These are phyloP conservation scores for Drosophila suboccidentalis DNA, from an alignment of 2,888 invertebrate species.

Conservation along the genomic window DNA sequence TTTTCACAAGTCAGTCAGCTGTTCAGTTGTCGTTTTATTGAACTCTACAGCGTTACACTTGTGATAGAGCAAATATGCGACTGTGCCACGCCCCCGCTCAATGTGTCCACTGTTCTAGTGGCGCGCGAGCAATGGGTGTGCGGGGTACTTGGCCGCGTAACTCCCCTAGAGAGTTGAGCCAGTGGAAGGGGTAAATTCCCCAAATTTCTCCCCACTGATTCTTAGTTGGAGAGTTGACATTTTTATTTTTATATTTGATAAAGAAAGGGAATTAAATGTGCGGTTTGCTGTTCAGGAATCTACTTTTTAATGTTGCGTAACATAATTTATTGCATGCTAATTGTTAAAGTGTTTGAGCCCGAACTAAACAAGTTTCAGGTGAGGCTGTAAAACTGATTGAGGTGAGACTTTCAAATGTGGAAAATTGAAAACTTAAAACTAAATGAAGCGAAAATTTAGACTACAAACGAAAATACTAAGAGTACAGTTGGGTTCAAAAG, in stretches of 20 bases:
- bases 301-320: conserved; percentile 60
- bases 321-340: conserved; percentile 44
- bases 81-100: conserved; percentile 60
- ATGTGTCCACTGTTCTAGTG: conserved; percentile 82
- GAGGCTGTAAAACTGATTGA: conserved; percentile 9
- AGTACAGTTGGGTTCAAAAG: conserved; percentile 48
- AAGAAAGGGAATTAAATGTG: conserved; percentile 23
- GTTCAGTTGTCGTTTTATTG: conserved; percentile 66
- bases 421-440: background rate
- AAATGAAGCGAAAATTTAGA: background rate
- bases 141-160: conserved; percentile 61
- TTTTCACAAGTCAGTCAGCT: conserved; percentile 83
- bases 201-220: conserved; percentile 45
- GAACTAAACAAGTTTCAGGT: conserved; percentile 46
- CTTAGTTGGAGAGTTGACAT: conserved; percentile 83
- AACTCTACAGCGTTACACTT: conserved; percentile 83
- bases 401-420: background rate
- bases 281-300: conserved; percentile 11
- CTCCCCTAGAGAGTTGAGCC: conserved; percentile 84
- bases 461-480: background rate
- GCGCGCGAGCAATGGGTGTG: conserved; percentile 63
- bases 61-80: conserved; percentile 79
- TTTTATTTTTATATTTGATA: conserved; percentile 1
- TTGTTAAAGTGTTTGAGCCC: conserved; percentile 26
- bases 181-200: conserved; percentile 27